A percentile compares a stretch with the other conserved stretches of the same genome.
These are phyloP conservation scores for Salmo trutta DNA, from an alignment of 2,797 vertebrate species.

Conservation along the genomic window DNA sequence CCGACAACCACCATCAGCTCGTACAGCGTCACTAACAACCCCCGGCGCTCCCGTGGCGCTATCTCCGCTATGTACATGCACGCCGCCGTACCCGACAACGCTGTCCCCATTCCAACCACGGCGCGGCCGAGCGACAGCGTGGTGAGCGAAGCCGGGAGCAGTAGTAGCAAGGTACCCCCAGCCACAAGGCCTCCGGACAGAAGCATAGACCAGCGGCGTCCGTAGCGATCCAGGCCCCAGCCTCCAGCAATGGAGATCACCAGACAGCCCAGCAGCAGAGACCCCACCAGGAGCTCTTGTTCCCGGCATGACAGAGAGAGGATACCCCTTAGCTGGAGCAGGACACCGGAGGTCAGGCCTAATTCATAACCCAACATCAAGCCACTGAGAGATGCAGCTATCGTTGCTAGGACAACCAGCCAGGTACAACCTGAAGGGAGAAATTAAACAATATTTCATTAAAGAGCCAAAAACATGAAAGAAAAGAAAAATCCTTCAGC, in stretches of 20 bases:
- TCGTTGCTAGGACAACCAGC: slow-evolving; percentile 82
- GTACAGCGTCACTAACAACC: slow-evolving; percentile 89
- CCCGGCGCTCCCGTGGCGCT: slow-evolving; percentile 86
- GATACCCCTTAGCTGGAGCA: slow-evolving; percentile 86
- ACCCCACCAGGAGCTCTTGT: slow-evolving; percentile 91
- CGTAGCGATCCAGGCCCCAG: slow-evolving; percentile 86
- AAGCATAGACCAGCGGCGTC: slow-evolving; percentile 85
- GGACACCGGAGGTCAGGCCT: slow-evolving; percentile 90
- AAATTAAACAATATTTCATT: background rate
- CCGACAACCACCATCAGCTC: slow-evolving; percentile 93
- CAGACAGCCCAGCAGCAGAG: slow-evolving; percentile 88
- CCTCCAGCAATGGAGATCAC: slow-evolving; percentile 86
- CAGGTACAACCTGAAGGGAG: slow-evolving; percentile 77
- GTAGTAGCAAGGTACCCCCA: slow-evolving; percentile 78
- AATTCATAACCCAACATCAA: slow-evolving; percentile 94
- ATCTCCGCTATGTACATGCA: slow-evolving; percentile 96
- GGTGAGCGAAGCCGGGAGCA: slow-evolving; percentile 77
- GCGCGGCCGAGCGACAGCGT: slow-evolving; percentile 81
- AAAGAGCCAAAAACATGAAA: background rate
- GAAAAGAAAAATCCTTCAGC: background rate
- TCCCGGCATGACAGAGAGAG: slow-evolving; percentile 85
- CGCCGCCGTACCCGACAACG: slow-evolving; percentile 87
- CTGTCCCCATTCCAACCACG: slow-evolving; percentile 87
- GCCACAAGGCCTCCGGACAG: slow-evolving; percentile 82
- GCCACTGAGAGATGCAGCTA: slow-evolving; percentile 87